A percentile compares a stretch with the other conserved stretches of the same genome.
Conservation (phyloP, 2,113 vertebrate species). For the Petaurus breviceps region DNA sequence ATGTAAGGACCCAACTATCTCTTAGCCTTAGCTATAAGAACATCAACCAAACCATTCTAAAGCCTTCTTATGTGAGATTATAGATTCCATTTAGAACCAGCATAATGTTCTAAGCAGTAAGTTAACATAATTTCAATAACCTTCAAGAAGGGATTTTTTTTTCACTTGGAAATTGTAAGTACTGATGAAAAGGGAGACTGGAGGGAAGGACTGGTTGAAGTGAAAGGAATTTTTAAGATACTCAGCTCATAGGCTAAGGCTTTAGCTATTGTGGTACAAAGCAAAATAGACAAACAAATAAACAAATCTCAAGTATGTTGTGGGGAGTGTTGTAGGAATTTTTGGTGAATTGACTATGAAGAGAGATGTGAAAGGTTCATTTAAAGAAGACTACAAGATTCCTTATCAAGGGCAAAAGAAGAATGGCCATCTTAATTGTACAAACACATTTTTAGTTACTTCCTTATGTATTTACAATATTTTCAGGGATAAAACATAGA, state of each 20-base stretch:
- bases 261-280: neutral
- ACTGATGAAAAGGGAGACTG: neutral
- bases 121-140: neutral
- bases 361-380: neutral
- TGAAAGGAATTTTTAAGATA: slow-evolving; percentile 15
- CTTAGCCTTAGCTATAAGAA: neutral
- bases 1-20: neutral
- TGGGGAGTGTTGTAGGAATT: neutral
- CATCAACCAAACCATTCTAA: neutral
- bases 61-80: neutral
- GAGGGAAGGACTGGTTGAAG: neutral
- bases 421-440: neutral
- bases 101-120: neutral
- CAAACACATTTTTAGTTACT: slow-evolving; percentile 2
- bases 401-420: neutral
- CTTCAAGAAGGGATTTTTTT: neutral
- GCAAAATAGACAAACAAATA: neutral
- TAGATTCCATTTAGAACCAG: neutral
- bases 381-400: neutral
- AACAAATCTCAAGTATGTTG: neutral
- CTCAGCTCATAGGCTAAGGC: neutral
- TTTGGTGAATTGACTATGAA: neutral
- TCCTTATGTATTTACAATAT: slow-evolving; percentile 28
- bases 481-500: neutral
- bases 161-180: neutral